Evolutionary conservation across 1,140 invertebrate species (phyloP), one percentile per base, ranked within the genome.

Genomic region (Helicoverpa armigera): DNA sequence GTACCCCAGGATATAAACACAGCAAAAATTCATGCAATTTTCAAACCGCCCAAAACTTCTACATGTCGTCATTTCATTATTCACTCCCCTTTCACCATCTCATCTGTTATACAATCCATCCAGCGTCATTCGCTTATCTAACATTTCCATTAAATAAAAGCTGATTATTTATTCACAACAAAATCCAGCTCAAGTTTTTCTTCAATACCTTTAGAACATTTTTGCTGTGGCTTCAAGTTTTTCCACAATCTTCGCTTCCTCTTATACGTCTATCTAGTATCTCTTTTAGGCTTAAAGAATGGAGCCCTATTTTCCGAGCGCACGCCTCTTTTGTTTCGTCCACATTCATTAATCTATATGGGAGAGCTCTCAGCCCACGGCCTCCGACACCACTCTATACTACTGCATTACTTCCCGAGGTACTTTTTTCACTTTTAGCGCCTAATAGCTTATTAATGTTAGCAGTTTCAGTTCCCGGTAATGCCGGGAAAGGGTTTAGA

Each of bases 301-400:
- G 67, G 50, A 54, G 51, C 50, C 18, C 67, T 43, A 70, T 70
- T 70, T 70, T 54, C 67, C 50, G 23, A 70, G 67, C 67, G 67
- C 50, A 54, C 67, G 50, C 67, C 67, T 70, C 67, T 70, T 70
- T 70, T 70, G 67, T 70, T 70, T 70, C 67, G 67, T 70, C 67
- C 67, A 70, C 67, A 70, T 70, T 70, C 67, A 70, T 70, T 70
- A 70, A 70, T 70, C 67, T 70, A 70, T 70, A 53, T 31, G 67
- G 67, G 12, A 18, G 48, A 51, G 67, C 67, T 70, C 67, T 70
- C 53, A 70, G 67, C 67, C 50, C 23, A n/a, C 50, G 67, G 67
- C 67, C 48, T 31, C 53, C 67, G 53, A 29, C 23, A 12, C 13
- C 35, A 43, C 61, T 43, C 61, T 43, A 65, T 16, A 43, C 14